These are phyloP conservation scores for Kryphioiulus occultus DNA, from an alignment of 2,888 invertebrate species.

Conservation along the genomic window DNA sequence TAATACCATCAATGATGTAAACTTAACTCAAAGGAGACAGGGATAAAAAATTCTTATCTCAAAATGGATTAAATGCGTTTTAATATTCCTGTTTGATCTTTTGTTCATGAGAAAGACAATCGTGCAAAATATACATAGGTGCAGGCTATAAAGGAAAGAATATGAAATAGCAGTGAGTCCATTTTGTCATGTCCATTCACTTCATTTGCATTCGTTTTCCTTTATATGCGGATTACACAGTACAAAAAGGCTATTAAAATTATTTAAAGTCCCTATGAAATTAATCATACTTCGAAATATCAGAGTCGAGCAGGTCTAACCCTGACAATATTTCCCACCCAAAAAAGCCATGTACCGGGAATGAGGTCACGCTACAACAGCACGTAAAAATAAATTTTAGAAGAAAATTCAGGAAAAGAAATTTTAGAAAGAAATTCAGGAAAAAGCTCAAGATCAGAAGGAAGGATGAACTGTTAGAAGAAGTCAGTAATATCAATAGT, in stretches of 20 bases:
- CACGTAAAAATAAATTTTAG: not conserved
- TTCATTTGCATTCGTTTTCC: not conserved
- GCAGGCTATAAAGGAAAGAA: not conserved
- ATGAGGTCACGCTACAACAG: not conserved
- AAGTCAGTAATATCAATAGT: not conserved
- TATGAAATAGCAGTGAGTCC: not conserved
- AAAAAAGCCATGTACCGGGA: not conserved
- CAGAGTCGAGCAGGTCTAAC: not conserved
- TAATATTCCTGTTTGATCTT: not conserved
- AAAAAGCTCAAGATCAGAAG: not conserved
- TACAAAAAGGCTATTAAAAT: not conserved
- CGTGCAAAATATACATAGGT: conserved; percentile 2
- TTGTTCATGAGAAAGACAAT: not conserved
- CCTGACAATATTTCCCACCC: not conserved
- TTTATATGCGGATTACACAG: not conserved
- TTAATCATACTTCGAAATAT: not conserved
- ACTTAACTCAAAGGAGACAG: not conserved
- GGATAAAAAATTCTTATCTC: not conserved
- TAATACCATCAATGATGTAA: not conserved
- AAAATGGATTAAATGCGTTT: not conserved
- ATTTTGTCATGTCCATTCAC: not conserved
- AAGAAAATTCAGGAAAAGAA: not conserved
- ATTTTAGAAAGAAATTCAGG: not conserved
- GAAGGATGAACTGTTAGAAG: not conserved
- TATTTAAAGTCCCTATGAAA: not conserved